Evolutionary conservation across 2,888 invertebrate species (phyloP), one percentile per base, ranked within the genome.

Genomic region (Ichneumoninae sp.): DNA sequence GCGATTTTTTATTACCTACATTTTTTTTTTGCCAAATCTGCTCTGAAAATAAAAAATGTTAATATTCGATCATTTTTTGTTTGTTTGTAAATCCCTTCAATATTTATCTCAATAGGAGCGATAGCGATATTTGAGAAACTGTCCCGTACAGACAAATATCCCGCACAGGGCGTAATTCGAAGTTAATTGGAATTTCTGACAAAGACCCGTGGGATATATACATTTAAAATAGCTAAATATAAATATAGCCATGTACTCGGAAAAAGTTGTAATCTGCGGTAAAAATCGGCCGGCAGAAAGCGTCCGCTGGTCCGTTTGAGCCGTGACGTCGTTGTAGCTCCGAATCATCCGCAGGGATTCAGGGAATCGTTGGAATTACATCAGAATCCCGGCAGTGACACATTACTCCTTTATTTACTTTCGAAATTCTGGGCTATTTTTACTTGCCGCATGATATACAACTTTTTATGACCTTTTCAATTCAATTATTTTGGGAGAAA

Each of bases 211-310:
- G 19, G n/a, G 6, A 33, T 19, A 8, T 52, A 50, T 5, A 19
- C 8, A 19, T 52, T 19, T 52, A 19, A 52, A 19, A 16, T 50
- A 47, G 10, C 40, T 10, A 10, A 10, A 40, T 40, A 1, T 77
- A 77, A 54, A 77, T 66, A 71, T 71, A 66, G 44, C 22, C 19
- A 52, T 47, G n/a, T 82, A 70, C 57, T 19, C 10, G 54, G 54
- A 81, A 70, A 16, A 65, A n/a, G n/a, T 19, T 1, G 54, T 33
- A 33, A 44, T 40, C 50, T 52, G 70, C 62, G 70, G 44, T 76
- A 16, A 54, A 68, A 65, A 60, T 80, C 54, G 66, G 72, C 74
- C 47, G 54, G 44, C 72, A 19, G 26, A 10, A 19, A 3, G 5
- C 57, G 7, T 30, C 57, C 57, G 57, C 26, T 26, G 26, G 54